Conservation (phyloP, 2,113 vertebrate species). For the Gavia stellata region DNA sequence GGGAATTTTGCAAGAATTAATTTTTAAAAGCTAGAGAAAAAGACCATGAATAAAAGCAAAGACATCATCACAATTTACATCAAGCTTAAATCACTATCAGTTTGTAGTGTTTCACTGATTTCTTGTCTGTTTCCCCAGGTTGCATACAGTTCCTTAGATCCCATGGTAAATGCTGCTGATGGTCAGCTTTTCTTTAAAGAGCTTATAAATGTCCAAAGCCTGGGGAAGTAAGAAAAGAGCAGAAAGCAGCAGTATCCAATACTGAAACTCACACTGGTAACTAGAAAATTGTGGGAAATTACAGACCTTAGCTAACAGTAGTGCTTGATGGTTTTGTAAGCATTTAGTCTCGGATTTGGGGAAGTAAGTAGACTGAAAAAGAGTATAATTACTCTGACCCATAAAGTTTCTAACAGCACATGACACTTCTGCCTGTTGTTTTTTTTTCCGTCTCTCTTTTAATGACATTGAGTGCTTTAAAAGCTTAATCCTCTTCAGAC, state of each 20-base stretch:
- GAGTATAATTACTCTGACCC: neutral
- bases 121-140: neutral
- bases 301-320: neutral
- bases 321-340: neutral
- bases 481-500: neutral
- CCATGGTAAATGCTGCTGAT: neutral
- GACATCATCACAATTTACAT: neutral
- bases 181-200: neutral
- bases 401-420: neutral
- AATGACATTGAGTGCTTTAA: neutral
- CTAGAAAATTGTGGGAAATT: neutral
- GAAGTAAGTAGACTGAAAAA: neutral
- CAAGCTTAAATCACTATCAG: neutral
- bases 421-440: neutral
- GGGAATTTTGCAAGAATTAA: neutral
- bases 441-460: accelerated
- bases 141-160: neutral
- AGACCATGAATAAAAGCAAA: neutral
- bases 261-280: neutral
- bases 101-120: neutral
- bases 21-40: neutral
- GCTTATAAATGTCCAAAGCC: neutral
- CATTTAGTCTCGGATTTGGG: neutral
- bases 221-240: neutral
- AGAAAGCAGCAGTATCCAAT: neutral